Evolutionary conservation across 2,888 invertebrate genomes (phyloP), one percentile per base, ranked within the genome.

Genomic region (Volucella inanis): DNA sequence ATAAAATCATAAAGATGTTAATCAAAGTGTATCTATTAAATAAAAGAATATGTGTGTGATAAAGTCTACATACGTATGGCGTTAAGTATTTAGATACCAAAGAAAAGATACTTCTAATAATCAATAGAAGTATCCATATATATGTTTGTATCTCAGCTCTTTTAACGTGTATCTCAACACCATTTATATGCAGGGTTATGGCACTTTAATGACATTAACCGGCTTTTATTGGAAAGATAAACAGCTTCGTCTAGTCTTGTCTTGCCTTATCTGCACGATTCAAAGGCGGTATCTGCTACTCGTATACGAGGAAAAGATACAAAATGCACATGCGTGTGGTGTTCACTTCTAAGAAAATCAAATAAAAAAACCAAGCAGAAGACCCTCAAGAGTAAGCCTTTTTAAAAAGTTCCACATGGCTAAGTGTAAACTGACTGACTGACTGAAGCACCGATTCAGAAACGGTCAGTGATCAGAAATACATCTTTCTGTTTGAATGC

Each of bases 171-270:
- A 31, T 31, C 31, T 31, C 31, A 31, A 31, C 31, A 31, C 31
- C 31, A 31, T 31, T 31, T 31, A 31, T 31, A 31, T 31, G 31
- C 6, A 31, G 31, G 6, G 31, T 65, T 78, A 70, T 70, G 70
- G 45, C 62, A 70, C 62, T 77, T 77, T 61, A 77, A 62, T 52
- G 54, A 39, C 61, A 61, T 62, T 54, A 62, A 68, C 62, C 61
- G 62, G 70, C 70, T 77, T 62, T 43, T 70, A 22, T 22, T 43
- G 22, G n/a, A 4, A 14, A 65, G 47, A n/a, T 22, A 61, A 45
- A 61, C 43, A 31, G 31, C 31, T 31, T 31, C 31, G 31, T 31
- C 31, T 31, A 1, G 31, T 31, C 6, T 31, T 6, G 31, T 6
- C 22, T 22, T 4, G 22, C 3, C 6, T 31, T 6, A 6, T 31